These are phyloP conservation scores for Aphyosemion australe DNA, from an alignment of 2,113 vertebrate species.

Conservation along the genomic window DNA sequence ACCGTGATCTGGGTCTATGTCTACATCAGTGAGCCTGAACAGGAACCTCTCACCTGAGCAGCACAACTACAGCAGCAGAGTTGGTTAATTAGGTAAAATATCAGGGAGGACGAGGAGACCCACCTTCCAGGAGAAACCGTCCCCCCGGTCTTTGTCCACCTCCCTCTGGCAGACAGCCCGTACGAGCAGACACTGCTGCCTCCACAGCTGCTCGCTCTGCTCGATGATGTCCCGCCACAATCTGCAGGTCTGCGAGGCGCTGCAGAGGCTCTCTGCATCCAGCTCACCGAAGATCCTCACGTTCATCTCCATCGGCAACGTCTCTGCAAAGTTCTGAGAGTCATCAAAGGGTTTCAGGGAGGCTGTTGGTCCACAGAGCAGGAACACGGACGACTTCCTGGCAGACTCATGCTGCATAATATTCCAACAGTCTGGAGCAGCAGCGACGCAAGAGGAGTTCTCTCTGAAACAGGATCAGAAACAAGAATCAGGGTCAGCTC, in stretches of 20 bases:
- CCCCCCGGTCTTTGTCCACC: constrained; percentile 79
- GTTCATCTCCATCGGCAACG: constrained; percentile 83
- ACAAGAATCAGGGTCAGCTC: too few relatives aligned
- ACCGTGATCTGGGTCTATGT: too few relatives aligned
- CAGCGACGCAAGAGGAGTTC: not conserved
- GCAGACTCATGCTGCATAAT: constrained; percentile 73
- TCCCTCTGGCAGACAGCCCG: constrained; percentile 81
- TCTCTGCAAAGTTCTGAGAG: constrained; percentile 72
- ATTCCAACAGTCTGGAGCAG: not conserved
- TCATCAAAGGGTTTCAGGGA: constrained; percentile 4
- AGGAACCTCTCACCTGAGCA: too few relatives aligned
- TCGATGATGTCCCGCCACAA: constrained; percentile 82
- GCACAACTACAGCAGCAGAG: too few relatives aligned
- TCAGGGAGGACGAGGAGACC: not conserved
- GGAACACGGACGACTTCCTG: constrained; percentile 24
- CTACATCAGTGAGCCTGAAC: too few relatives aligned
- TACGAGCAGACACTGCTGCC: constrained; percentile 79
- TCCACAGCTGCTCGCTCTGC: constrained; percentile 82
- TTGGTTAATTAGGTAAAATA: too few relatives aligned
- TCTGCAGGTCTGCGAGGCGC: constrained; percentile 80
- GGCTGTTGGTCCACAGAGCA: constrained; percentile 26
- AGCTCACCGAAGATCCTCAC: constrained; percentile 82
- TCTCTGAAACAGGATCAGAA: too few relatives aligned
- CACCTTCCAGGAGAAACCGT: constrained; percentile 89
- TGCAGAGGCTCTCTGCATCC: constrained; percentile 83